phyloP scores from a whole-genome alignment of 2,113 vertebrate species.

The Epinephelus fuscoguttatus region DNA sequence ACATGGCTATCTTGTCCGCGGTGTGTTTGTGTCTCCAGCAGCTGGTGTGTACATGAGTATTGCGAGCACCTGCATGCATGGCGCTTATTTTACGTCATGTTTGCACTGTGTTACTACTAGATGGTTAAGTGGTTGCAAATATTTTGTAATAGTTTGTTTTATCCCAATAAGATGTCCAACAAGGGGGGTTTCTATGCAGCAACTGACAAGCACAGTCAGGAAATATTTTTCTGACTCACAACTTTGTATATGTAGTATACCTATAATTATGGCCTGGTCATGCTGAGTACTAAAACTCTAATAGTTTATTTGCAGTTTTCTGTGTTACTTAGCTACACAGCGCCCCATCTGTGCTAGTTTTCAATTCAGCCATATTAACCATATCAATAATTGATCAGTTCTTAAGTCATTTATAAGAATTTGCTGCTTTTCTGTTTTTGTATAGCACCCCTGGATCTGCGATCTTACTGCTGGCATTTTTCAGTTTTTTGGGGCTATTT shows the following conservation, averaged over 20 bases:
- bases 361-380: too few relatives aligned
- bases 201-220: background rate
- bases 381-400: background rate
- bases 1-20: constrained; percentile 4
- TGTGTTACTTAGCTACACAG: too few relatives aligned
- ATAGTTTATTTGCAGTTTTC: too few relatives aligned
- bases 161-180: background rate
- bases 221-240: background rate
- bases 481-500: background rate
- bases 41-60: constrained; percentile 7
- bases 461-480: background rate
- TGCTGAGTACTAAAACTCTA: background rate
- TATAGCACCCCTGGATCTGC: background rate
- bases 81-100: constrained; percentile 2
- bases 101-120: constrained; percentile 1
- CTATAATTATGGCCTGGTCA: background rate
- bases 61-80: constrained; percentile 9
- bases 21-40: constrained; percentile 34
- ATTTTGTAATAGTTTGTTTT: constrained; percentile 1
- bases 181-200: background rate
- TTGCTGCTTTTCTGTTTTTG: background rate
- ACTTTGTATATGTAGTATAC: background rate
- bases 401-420: background rate
- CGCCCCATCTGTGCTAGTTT: too few relatives aligned
- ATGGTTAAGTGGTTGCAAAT: constrained; percentile 37